Evolutionary conservation across 2,888 invertebrate species (phyloP).

Genomic region (Glyphotaelius pellucidus): DNA sequence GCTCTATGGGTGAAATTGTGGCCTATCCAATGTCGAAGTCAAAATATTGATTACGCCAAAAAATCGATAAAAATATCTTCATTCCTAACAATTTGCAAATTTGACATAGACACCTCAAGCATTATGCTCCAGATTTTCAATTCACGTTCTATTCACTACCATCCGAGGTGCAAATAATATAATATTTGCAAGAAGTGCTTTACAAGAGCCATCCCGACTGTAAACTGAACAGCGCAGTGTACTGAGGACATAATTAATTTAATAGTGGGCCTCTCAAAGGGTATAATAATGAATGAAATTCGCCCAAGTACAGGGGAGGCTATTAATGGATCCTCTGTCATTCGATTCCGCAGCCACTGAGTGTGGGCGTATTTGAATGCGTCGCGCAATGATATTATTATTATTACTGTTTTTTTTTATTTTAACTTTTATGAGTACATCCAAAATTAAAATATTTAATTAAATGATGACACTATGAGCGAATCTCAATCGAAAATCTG

Average conservation of each 20-base stretch:
- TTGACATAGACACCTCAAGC: too few relatives aligned
- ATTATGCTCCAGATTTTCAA: neutral
- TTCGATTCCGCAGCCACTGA: neutral
- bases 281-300: conserved; percentile 41
- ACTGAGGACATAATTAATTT: conserved; percentile 44
- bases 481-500: too few relatives aligned
- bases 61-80: too few relatives aligned
- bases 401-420: too few relatives aligned
- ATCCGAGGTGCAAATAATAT: neutral
- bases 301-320: conserved; percentile 14
- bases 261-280: conserved; percentile 33
- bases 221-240: neutral
- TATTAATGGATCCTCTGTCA: conserved; percentile 36
- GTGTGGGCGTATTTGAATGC: neutral
- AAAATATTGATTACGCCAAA: too few relatives aligned
- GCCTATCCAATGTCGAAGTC: too few relatives aligned
- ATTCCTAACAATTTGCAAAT: too few relatives aligned
- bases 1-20: too few relatives aligned
- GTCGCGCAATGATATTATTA: neutral
- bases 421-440: too few relatives aligned
- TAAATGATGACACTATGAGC: too few relatives aligned
- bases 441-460: too few relatives aligned
- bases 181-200: neutral
- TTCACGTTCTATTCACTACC: neutral
- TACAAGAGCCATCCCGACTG: neutral